Conservation (phyloP, 1,140 invertebrate genomes). For the Halesus radiatus region DNA sequence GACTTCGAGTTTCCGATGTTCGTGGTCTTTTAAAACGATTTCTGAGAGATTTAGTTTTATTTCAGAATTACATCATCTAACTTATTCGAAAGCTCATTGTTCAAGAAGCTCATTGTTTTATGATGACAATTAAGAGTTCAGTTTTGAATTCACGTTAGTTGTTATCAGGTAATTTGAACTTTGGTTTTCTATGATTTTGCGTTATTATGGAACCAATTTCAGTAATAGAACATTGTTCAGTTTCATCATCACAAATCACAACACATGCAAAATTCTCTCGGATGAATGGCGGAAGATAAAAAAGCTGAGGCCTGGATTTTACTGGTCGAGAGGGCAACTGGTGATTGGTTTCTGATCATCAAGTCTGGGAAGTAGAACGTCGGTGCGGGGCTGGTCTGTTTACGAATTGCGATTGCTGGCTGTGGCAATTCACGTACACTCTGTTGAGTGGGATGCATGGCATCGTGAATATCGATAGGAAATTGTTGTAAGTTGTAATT, state of each 20-base stretch:
- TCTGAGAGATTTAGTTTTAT: too few species aligned
- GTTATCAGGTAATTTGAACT: too few species aligned
- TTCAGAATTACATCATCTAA: too few species aligned
- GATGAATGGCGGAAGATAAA: neutral
- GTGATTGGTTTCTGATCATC: constrained; percentile 5
- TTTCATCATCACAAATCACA: neutral
- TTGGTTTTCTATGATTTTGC: too few species aligned
- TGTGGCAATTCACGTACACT: constrained; percentile 4
- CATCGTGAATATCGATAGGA: constrained; percentile 6
- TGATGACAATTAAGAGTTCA: too few species aligned
- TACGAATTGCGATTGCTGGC: neutral
- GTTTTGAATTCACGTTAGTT: too few species aligned
- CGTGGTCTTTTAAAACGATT: neutral
- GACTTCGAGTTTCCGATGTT: neutral
- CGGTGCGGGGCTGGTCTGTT: neutral
- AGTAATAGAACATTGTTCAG: neutral
- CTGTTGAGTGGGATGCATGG: neutral
- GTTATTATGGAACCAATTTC: too few species aligned
- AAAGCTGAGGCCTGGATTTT: neutral
- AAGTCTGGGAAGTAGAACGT: constrained; percentile 2
- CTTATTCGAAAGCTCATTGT: too few species aligned
- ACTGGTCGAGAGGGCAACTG: constrained; percentile 13
- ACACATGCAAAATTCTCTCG: neutral
- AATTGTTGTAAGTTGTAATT: neutral
- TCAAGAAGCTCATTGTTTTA: too few species aligned